A percentile compares a stretch with the other conserved stretches of the same genome.
Evolutionary conservation across 2,797 vertebrate species (phyloP).

Genomic region (Acanthornis magna): DNA sequence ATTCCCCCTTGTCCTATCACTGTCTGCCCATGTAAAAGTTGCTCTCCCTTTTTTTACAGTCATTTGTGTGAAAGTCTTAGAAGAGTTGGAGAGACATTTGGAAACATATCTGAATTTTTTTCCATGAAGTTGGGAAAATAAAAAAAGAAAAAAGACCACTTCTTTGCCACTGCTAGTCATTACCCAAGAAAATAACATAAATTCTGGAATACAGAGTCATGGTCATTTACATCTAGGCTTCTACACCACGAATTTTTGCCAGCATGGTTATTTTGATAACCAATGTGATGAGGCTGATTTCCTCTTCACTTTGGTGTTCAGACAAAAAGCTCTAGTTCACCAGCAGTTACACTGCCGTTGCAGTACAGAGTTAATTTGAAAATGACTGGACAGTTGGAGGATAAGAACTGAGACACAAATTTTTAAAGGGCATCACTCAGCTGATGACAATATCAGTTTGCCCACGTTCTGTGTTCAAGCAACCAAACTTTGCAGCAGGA

Average conservation of each 20-base stretch:
- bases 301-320: neutral
- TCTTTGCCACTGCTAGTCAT: neutral
- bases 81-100: neutral
- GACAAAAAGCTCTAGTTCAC: neutral
- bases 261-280: neutral
- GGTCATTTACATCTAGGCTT: neutral
- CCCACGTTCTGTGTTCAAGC: neutral
- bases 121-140: neutral
- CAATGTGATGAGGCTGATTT: neutral
- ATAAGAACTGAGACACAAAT: neutral
- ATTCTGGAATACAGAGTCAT: neutral
- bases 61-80: neutral
- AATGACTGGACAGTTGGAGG: neutral
- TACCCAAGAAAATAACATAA: neutral
- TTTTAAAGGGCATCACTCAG: neutral
- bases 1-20: neutral
- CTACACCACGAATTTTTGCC: neutral
- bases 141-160: neutral
- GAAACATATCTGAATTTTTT: neutral
- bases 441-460: neutral
- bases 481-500: neutral
- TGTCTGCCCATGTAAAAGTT: neutral
- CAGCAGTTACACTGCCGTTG: neutral
- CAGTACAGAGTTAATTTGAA: neutral
- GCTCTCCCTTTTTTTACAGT: neutral